Conservation (phyloP, 2,113 vertebrate genomes). For the Pangasianodon gigas region DNA sequence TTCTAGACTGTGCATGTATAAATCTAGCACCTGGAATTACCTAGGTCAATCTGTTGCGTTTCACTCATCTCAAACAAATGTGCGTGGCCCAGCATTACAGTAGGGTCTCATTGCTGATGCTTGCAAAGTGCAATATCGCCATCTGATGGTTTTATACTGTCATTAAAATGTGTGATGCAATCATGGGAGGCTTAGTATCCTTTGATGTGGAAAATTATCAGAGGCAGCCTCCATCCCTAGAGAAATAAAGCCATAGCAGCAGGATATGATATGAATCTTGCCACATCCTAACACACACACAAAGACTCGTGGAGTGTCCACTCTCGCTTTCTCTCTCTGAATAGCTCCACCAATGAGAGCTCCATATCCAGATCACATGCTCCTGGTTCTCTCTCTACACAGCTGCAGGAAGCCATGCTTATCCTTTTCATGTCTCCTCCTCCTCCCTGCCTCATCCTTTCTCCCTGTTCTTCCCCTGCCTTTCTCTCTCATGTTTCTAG, state of each 20-base stretch:
- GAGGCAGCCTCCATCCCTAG: neutral
- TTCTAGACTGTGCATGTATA: neutral
- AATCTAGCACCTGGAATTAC: neutral
- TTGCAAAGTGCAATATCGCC: slow-evolving; percentile 3
- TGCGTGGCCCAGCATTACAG: neutral
- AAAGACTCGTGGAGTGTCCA: neutral
- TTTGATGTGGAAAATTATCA: slow-evolving; percentile 30
- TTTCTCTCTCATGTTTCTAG: slow-evolving; percentile 33
- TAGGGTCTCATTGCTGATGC: neutral
- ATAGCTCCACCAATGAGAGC: slow-evolving; percentile 69
- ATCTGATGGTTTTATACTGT: slow-evolving; percentile 19
- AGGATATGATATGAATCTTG: neutral
- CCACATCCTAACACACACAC: neutral
- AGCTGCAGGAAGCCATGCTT: slow-evolving; percentile 81
- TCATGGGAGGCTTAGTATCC: neutral
- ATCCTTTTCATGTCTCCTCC: slow-evolving; percentile 70
- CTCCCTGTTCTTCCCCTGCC: slow-evolving; percentile 7
- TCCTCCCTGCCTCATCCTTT: slow-evolving; percentile 28
- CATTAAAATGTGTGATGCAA: slow-evolving; percentile 1
- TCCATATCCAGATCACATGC: slow-evolving; percentile 71
- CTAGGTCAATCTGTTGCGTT: neutral
- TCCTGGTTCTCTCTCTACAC: slow-evolving; percentile 54
- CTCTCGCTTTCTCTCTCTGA: slow-evolving; percentile 4
- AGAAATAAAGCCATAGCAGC: slow-evolving; percentile 20
- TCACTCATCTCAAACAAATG: neutral